Percentiles rank a stretch among this genome's conserved stretches.
Conservation (phyloP, 2,113 vertebrate species). For the Ciconia stormi region DNA sequence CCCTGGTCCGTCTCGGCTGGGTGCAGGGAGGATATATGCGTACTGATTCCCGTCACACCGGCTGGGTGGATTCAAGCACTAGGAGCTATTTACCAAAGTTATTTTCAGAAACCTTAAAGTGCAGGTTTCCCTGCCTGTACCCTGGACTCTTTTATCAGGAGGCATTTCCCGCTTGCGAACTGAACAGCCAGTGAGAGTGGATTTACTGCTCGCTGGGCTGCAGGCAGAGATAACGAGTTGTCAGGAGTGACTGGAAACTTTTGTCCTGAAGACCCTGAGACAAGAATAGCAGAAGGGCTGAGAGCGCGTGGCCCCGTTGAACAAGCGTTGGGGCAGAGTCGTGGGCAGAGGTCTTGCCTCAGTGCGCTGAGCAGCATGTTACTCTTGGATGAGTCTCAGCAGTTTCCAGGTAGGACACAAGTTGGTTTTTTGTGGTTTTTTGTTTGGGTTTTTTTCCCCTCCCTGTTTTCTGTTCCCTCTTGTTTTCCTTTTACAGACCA, state of each 20-base stretch:
- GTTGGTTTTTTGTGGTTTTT: neutral
- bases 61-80: constrained; percentile 9
- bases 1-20: constrained; percentile 5
- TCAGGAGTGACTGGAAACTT: constrained; percentile 39
- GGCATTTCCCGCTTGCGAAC: neutral
- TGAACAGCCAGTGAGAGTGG: constrained; percentile 22
- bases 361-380: constrained; percentile 36
- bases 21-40: neutral
- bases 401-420: constrained; percentile 57
- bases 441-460: neutral
- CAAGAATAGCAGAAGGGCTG: constrained; percentile 39
- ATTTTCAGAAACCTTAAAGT: constrained; percentile 50
- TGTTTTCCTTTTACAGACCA: neutral
- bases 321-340: neutral
- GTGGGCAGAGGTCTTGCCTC: neutral
- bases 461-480: neutral
- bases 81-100: constrained; percentile 59
- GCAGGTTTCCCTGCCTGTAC: constrained; percentile 36
- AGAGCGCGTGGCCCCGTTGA: neutral
- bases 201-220: neutral
- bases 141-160: constrained; percentile 33
- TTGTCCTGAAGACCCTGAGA: constrained; percentile 45
- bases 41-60: neutral
- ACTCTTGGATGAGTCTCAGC: constrained; percentile 64
- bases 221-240: constrained; percentile 35